Evolutionary conservation across 1,140 invertebrate genomes (phyloP).

Genomic region (Drosophila pruinosa): DNA sequence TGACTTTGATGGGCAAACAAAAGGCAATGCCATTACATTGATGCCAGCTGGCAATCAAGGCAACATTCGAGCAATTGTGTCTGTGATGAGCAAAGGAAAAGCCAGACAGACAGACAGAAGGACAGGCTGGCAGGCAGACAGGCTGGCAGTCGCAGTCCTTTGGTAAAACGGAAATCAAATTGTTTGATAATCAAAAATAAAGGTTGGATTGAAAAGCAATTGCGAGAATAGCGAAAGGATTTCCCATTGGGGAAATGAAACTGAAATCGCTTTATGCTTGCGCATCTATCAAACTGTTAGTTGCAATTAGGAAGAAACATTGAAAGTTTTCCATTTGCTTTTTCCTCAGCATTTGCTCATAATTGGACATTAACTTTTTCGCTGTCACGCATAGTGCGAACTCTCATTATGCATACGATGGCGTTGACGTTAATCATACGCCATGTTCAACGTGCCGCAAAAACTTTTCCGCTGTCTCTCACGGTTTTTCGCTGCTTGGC

Average conservation of each 20-base stretch:
- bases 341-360: background rate
- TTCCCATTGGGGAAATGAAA: slow-evolving; percentile 26
- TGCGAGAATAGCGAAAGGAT: slow-evolving; percentile 18
- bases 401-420: slow-evolving; percentile 65
- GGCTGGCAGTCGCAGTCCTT: background rate
- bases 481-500: slow-evolving; percentile 32
- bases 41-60: slow-evolving; percentile 61
- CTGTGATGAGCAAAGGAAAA: slow-evolving; percentile 24
- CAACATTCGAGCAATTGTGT: slow-evolving; percentile 35
- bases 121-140: background rate
- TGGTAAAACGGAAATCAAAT: slow-evolving; percentile 55
- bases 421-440: slow-evolving; percentile 78
- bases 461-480: slow-evolving; percentile 21
- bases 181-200: slow-evolving; percentile 53
- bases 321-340: background rate
- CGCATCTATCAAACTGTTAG: background rate
- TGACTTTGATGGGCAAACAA: slow-evolving; percentile 52
- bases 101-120: background rate
- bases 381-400: slow-evolving; percentile 1
- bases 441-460: slow-evolving; percentile 69
- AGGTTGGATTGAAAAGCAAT: slow-evolving; percentile 38
- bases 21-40: slow-evolving; percentile 44
- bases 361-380: slow-evolving; percentile 23
- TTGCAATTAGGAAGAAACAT: background rate
- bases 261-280: background rate